phyloP scores from a whole-genome alignment of 2,113 vertebrate genomes.

The Sinocyclocheilus rhinocerous region DNA sequence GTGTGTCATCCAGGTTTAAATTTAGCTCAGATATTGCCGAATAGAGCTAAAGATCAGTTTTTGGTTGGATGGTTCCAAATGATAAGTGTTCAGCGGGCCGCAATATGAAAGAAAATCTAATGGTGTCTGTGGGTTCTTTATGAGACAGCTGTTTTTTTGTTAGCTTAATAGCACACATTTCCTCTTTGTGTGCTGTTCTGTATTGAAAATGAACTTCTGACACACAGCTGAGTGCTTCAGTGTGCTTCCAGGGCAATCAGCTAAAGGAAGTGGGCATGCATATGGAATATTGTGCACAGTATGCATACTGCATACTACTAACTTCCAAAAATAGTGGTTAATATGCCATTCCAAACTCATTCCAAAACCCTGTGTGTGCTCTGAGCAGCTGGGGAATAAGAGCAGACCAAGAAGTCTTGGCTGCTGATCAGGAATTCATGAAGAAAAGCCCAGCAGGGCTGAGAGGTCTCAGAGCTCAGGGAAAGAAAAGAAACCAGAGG shows the following conservation, averaged over 20 bases:
- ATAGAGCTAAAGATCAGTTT: constrained; percentile 10
- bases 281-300: neutral
- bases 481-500: neutral
- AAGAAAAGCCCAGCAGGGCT: constrained; percentile 8
- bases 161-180: constrained; percentile 11
- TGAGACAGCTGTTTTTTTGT: constrained; percentile 31
- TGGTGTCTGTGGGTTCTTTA: neutral
- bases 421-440: constrained; percentile 43
- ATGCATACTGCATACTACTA: neutral
- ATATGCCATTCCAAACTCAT: constrained; percentile 13
- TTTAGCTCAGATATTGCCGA: neutral
- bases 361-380: constrained; percentile 4
- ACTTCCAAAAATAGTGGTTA: neutral
- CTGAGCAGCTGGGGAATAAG: constrained; percentile 17
- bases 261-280: constrained; percentile 9
- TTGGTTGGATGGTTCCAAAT: constrained; percentile 2
- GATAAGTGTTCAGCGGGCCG: neutral
- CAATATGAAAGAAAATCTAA: constrained; percentile 21
- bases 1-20: neutral
- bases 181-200: neutral
- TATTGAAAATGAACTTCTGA: constrained; percentile 20
- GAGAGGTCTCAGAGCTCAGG: constrained; percentile 5
- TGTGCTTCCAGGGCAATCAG: constrained; percentile 25
- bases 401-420: constrained; percentile 35
- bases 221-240: constrained; percentile 22